Evolutionary conservation across 2,797 vertebrate species (phyloP), one percentile per base, ranked within the genome.

Genomic region (Chrosomus eos): DNA sequence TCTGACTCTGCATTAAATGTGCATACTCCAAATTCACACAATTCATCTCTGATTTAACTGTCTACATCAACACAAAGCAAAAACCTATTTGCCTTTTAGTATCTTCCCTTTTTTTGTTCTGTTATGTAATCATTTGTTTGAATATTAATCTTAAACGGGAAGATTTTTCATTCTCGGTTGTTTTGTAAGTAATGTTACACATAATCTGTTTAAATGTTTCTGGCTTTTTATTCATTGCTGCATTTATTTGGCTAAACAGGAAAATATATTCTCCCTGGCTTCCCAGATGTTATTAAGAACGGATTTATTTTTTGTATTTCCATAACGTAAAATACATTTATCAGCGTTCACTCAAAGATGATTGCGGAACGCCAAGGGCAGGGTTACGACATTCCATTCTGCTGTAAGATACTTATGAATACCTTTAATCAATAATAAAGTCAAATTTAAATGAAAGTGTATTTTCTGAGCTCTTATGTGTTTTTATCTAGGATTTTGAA

Each of bases 361-460:
- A 78, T 70, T 75, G 70, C 5, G 8, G 51, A 78, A 55, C 23
- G 36, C 67, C 76, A 79, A 87, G 90, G 88, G 92, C 91, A 93
- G 93, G 92, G 93, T 93, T 95, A 92, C 92, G 91, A 97, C 97
- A 98, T 98, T 98, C 97, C 97, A 97, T 89, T 97, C 95, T 97
- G 95, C 91, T 94, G 91, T 94, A 91, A 78, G 9, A 87, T 88
- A 90, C 58, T 68, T 71, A 79, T 55, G n/a, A 74, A 83, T 90
- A 91, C 91, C 95, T 96, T 95, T 96, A 97, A 97, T 95, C 94
- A 93, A 98, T 97, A 98, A 98, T 98, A 99, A 96, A 95, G 95
- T 96, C 95, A 95, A 89, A 90, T 84, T 73, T 87, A 68, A 71
- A 66, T 72, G 38, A 36, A 48, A 23, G 9, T 36, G 13, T 38